Conservation (phyloP, 2,113 vertebrate species). For the Catharus minimus region DNA sequence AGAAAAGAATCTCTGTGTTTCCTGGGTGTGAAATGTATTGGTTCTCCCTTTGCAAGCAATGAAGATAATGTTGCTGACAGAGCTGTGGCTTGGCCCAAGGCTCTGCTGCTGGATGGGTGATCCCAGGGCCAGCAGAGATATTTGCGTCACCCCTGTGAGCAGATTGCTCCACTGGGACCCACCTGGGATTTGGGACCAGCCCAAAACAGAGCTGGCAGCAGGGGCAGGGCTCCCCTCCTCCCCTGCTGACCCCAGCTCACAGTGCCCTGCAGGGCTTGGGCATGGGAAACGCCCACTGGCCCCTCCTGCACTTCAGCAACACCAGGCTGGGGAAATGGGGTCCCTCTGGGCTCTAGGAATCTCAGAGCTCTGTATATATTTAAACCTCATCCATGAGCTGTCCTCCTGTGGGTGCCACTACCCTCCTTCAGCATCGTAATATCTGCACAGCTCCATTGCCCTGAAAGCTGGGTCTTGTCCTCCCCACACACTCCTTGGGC, state of each 20-base stretch:
- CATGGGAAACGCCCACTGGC: fast-evolving
- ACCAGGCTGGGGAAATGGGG: neutral
- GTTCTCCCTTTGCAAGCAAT: slow-evolving; percentile 16
- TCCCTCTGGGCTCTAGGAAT: neutral
- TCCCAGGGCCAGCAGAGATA: neutral
- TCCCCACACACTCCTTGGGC: neutral
- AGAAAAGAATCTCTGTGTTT: neutral
- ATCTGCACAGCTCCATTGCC: neutral
- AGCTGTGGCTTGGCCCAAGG: fast-evolving
- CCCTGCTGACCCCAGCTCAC: neutral
- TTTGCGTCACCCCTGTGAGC: neutral
- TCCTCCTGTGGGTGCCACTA: neutral
- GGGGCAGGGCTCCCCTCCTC: neutral
- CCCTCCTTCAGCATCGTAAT: neutral
- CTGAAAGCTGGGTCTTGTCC: neutral
- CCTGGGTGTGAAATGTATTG: neutral
- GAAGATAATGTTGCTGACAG: neutral
- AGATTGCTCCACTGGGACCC: neutral
- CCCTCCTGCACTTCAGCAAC: neutral
- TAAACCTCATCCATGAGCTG: neutral
- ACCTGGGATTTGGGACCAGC: fast-evolving
- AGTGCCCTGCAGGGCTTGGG: neutral
- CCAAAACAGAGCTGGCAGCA: neutral
- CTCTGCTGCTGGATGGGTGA: neutral
- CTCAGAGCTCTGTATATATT: neutral